Percentiles rank a stretch among this genome's conserved stretches.
Conservation (phyloP, 2,888 invertebrate genomes). For the Lycophotia porphyrea region DNA sequence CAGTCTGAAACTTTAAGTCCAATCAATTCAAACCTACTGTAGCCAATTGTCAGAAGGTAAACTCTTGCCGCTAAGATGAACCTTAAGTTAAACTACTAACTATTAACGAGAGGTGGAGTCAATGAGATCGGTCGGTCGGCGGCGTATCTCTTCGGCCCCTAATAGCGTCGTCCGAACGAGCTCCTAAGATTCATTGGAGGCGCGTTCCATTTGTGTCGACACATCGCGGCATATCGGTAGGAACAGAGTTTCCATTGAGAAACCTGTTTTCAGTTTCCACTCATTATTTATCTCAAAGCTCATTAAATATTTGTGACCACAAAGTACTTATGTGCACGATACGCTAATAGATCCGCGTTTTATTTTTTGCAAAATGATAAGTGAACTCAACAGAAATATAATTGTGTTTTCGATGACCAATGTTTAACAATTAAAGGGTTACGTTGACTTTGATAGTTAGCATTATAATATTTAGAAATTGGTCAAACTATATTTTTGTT, state of each 20-base stretch:
- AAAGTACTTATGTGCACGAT: not conserved
- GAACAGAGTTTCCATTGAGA: not conserved
- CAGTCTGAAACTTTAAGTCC: conserved; percentile 1
- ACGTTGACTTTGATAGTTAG: not conserved
- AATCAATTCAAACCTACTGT: conserved; percentile 24
- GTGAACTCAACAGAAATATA: not conserved
- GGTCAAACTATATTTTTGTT: not conserved
- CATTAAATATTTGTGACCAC: not conserved
- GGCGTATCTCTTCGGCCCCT: conserved; percentile 65
- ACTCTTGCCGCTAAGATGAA: conserved; percentile 34
- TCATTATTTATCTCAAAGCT: not conserved
- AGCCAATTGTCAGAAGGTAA: conserved; percentile 41
- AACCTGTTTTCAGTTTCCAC: not conserved
- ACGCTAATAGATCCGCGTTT: not conserved
- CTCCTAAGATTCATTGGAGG: conserved; percentile 67
- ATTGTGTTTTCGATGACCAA: not conserved
- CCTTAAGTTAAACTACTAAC: conserved; percentile 54
- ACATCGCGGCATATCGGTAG: not conserved
- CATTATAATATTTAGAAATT: not conserved
- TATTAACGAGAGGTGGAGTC: conserved; percentile 65
- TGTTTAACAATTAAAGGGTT: not conserved
- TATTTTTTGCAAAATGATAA: not conserved
- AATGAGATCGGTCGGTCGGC: conserved; percentile 63
- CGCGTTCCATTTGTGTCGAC: conserved; percentile 65
- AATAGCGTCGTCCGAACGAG: conserved; percentile 71